A percentile compares a stretch with the other conserved stretches of the same genome.
Conservation (phyloP, 2,797 vertebrate species). For the Trachops cirrhosus region DNA sequence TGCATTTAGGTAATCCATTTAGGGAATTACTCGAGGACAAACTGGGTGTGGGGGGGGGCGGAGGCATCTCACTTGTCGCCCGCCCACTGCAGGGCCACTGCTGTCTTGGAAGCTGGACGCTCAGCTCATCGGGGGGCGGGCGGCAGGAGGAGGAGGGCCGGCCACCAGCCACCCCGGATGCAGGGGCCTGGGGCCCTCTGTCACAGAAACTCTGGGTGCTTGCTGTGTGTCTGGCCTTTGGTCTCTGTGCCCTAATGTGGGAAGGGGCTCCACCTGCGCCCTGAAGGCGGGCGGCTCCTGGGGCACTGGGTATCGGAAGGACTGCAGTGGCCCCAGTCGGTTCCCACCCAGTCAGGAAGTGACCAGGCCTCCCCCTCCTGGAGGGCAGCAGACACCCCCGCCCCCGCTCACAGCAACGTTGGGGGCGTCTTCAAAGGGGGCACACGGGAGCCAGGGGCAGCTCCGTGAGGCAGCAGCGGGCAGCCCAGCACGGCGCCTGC, state of each 20-base stretch:
- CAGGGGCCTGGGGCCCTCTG: not conserved
- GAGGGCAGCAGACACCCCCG: not conserved
- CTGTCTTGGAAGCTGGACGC: not conserved
- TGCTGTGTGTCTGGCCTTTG: not conserved
- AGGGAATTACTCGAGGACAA: not conserved
- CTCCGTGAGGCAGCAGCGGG: conserved; percentile 12
- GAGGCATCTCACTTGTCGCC: not conserved
- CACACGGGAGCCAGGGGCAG: not conserved
- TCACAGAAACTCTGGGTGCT: not conserved
- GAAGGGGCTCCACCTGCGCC: not conserved
- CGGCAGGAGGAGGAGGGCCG: accelerated
- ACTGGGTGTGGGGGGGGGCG: no score
- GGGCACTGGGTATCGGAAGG: not conserved
- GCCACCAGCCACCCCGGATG: not conserved
- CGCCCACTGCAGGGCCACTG: not conserved
- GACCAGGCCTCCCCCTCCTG: not conserved
- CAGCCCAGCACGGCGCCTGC: conserved; percentile 41
- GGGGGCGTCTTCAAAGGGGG: conserved; percentile 67
- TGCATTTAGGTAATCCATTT: not conserved
- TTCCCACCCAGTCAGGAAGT: not conserved
- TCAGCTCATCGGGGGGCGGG: not conserved
- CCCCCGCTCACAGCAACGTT: conserved; percentile 35
- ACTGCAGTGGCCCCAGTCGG: not conserved
- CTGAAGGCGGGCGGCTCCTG: not conserved
- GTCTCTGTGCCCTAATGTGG: not conserved